phyloP scores from a whole-genome alignment of 1,140 invertebrate genomes.

The Drosophila novamexicana region DNA sequence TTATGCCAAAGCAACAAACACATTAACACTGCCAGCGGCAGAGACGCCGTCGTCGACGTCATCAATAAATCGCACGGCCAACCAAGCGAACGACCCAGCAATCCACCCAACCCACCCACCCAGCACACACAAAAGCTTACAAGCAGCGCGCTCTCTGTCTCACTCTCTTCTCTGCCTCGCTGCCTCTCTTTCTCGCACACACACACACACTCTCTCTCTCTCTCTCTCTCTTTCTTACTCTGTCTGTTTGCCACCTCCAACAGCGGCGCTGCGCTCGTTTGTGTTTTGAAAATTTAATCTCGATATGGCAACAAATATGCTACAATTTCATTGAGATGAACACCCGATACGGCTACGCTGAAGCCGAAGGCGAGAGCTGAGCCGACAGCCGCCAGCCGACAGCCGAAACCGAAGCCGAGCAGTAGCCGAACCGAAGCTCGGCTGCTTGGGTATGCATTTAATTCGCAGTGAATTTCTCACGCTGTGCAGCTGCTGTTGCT shows the following conservation, averaged over 20 bases:
- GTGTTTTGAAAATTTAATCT: constrained; percentile 83
- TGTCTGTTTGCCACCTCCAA: constrained; percentile 38
- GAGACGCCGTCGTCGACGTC: constrained; percentile 64
- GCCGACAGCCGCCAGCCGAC: not conserved
- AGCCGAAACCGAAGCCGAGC: constrained; percentile 9
- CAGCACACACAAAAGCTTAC: constrained; percentile 70
- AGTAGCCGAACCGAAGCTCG: constrained; percentile 12
- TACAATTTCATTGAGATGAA: constrained; percentile 83
- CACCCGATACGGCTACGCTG: constrained; percentile 74
- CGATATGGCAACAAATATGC: constrained; percentile 83
- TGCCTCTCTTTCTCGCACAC: constrained; percentile 30
- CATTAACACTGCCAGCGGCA: constrained; percentile 69
- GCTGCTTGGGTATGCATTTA: constrained; percentile 56
- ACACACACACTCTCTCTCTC: constrained; percentile 7
- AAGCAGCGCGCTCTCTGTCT: constrained; percentile 37
- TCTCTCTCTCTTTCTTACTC: constrained; percentile 4
- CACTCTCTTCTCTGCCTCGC: constrained; percentile 10
- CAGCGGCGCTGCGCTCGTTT: constrained; percentile 69
- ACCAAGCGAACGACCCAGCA: constrained; percentile 59
- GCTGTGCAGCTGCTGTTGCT: constrained; percentile 66
- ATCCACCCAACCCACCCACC: constrained; percentile 56
- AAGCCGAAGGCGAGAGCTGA: constrained; percentile 19
- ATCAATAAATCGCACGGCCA: constrained; percentile 79
- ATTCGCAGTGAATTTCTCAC: constrained; percentile 76
- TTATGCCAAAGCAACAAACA: constrained; percentile 79